A percentile compares a stretch with the other conserved stretches of the same genome.
Conservation (phyloP, 30 jellyfish, hydroid and myxozoan genomes). For the Pelagia noctiluca region DNA sequence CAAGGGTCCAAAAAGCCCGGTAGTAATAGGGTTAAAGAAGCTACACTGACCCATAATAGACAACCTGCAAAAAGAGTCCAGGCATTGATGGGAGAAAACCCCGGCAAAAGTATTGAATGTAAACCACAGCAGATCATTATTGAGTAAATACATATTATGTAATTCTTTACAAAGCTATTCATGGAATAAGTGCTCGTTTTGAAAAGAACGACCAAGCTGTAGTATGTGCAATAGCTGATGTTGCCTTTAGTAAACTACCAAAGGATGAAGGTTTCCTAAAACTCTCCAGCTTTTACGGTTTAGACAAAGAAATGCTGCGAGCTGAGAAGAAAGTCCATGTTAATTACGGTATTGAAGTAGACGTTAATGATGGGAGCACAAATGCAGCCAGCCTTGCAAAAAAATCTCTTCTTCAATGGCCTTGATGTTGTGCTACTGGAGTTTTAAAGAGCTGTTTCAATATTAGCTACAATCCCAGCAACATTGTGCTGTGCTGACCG, state of each 20-base stretch:
- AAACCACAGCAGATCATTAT: constrained; percentile 17
- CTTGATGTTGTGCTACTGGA: constrained; percentile 49
- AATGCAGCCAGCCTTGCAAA: too few relatives aligned
- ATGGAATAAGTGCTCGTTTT: too few relatives aligned
- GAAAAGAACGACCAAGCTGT: constrained; percentile 55
- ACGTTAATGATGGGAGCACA: constrained; percentile 1
- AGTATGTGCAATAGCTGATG: constrained; percentile 60
- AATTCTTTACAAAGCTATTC: too few relatives aligned
- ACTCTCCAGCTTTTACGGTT: constrained; percentile 22
- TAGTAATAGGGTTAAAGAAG: too few relatives aligned
- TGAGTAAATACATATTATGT: constrained; percentile 34
- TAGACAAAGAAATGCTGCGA: constrained; percentile 42
- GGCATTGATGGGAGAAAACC: constrained; percentile 62
- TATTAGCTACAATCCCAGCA: constrained; percentile 44
- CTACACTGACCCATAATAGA: constrained; percentile 36
- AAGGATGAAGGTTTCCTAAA: constrained; percentile 45
- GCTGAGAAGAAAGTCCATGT: constrained; percentile 47
- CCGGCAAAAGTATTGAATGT: constrained; percentile 32
- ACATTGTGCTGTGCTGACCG: too few relatives aligned
- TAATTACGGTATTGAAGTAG: neutral
- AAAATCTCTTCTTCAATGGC: constrained; percentile 13
- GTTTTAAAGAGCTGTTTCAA: constrained; percentile 45
- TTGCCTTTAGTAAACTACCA: constrained; percentile 51
- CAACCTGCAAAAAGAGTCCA: constrained; percentile 38
- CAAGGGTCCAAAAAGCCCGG: too few relatives aligned